These are phyloP conservation scores for Ernsta delagoae DNA, from an alignment of 2,888 invertebrate species.

Conservation along the genomic window DNA sequence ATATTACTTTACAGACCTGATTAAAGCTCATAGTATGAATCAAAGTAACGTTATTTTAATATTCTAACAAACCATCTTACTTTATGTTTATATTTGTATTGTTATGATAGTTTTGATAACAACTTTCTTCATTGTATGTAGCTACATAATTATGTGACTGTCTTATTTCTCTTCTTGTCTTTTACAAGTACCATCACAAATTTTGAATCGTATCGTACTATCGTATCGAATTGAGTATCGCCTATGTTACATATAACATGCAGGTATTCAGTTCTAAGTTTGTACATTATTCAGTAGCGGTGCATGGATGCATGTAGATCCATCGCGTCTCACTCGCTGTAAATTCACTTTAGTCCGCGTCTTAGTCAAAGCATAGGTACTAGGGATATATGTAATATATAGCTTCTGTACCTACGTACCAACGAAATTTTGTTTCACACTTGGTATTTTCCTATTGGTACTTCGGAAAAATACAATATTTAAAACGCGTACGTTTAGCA, in stretches of 20 bases:
- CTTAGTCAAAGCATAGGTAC: slow-evolving; percentile 22
- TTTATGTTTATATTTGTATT: too few species aligned
- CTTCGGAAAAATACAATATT: too few species aligned
- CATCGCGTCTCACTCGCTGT: slow-evolving; percentile 16
- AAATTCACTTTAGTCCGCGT: slow-evolving; percentile 22
- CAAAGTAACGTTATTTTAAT: too few species aligned
- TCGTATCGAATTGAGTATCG: too few species aligned
- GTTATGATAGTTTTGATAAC: too few species aligned
- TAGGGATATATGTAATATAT: background rate
- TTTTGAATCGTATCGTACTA: background rate
- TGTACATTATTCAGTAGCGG: slow-evolving; percentile 22
- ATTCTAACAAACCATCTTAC: too few species aligned
- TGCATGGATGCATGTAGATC: slow-evolving; percentile 2
- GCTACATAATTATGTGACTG: too few species aligned
- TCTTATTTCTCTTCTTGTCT: too few species aligned
- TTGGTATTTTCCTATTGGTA: background rate
- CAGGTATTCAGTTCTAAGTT: slow-evolving; percentile 7
- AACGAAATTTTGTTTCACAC: background rate
- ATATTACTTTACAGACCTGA: too few species aligned
- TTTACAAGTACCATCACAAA: background rate
- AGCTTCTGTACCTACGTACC: background rate
- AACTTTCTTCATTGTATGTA: too few species aligned
- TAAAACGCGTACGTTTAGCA: too few species aligned
- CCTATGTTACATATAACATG: background rate
- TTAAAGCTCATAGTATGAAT: too few species aligned